These are phyloP conservation scores for Phaethon lepturus DNA, from an alignment of 2,113 vertebrate species.

Conservation along the genomic window DNA sequence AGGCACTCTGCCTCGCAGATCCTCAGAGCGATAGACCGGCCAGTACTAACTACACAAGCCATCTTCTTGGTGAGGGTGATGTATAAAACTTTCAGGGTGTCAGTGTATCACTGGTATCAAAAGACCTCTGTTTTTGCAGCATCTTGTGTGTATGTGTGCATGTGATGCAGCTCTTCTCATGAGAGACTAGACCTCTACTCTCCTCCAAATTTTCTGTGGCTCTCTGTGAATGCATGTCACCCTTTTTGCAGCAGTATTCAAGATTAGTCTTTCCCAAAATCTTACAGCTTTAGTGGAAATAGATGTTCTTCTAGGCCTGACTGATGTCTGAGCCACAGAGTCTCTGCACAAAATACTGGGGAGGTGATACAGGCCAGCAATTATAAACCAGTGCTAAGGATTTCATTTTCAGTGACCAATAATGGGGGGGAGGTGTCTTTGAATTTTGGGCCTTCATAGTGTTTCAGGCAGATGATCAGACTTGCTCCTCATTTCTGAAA, in stretches of 20 bases:
- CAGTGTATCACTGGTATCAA: neutral
- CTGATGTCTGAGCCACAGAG: neutral
- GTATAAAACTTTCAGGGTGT: neutral
- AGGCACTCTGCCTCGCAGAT: neutral
- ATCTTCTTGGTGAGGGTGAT: neutral
- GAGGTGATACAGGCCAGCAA: neutral
- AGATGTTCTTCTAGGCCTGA: neutral
- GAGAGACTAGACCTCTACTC: neutral
- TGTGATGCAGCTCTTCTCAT: neutral
- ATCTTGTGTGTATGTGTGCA: neutral
- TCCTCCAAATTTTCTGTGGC: neutral
- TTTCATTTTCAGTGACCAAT: neutral
- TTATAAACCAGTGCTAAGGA: neutral
- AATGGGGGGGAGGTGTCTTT: neutral
- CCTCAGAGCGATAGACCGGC: fast-evolving
- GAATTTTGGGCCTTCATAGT: neutral
- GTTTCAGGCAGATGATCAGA: neutral
- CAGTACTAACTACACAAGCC: neutral
- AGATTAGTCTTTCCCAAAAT: neutral
- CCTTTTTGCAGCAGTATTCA: neutral
- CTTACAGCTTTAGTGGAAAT: neutral
- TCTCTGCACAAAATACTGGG: neutral
- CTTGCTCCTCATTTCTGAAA: neutral
- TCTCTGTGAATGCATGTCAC: neutral
- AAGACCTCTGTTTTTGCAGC: neutral